Base-by-base conservation (phyloP, 2,797 vertebrate genomes). In the Alcedo quadribrachys region DNA sequence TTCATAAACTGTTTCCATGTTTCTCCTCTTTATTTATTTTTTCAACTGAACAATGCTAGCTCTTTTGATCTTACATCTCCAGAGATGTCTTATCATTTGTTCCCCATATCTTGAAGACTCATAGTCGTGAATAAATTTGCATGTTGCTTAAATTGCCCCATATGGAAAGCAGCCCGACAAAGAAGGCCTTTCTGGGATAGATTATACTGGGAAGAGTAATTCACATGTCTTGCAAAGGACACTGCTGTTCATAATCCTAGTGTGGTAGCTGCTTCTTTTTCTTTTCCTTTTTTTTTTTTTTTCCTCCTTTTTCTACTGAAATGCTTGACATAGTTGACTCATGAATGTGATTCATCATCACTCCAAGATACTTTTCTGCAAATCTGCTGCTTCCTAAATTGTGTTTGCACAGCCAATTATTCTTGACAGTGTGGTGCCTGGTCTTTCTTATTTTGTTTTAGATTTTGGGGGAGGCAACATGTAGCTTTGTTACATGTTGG, bases 271-370 rank as follows among this genome's bases (percentile, higher is more conserved):
- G 51, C 15, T 9, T 63, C 67, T 71, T 57, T 16, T 37, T 58
- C 16, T 60, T 11, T 22, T 25, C 7, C 35, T 15, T 77, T 69
- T 9, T 63, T 70, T 71, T 50, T 24, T 35, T 58, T 35, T 60
- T 11, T 15, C 17, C 7, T 16, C 17, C 35, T 68, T 28, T 35
- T 69, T 57, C 58, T n/a, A 30, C 62, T 71, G 65, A 71, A 92
- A 94, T 87, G 5, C 89, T 66, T 90, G 75, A 54, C 20, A 5
- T 54, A 85, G 84, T 89, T 93, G 86, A 89, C 92, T 94, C 84
- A 48, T 85, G 54, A 69, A 82, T 69, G 65, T 95, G 89, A 94
- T 95, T 95, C 92, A 93, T 95, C 92, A 89, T 94, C 89, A 75
- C 90, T 87, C 90, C 68, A 71, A 93, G 79, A 94, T 62, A 80